phyloP scores from a whole-genome alignment of 1,140 invertebrate species.

The Aphelinus atriplicis region DNA sequence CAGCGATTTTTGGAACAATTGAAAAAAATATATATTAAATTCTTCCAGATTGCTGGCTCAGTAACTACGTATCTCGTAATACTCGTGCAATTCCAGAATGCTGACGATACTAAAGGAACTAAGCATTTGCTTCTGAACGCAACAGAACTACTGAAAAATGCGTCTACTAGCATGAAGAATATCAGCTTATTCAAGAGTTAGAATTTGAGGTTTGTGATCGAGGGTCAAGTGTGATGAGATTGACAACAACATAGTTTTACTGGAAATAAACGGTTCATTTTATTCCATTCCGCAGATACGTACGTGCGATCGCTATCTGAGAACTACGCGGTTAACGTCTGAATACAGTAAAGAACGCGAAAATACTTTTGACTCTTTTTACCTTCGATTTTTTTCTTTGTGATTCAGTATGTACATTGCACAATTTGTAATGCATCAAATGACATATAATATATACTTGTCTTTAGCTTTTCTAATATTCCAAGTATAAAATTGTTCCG shows the following conservation, averaged over 20 bases:
- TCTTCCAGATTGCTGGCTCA: conserved; percentile 71
- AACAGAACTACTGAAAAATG: conserved; percentile 47
- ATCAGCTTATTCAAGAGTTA: neutral
- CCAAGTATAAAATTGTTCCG: conserved; percentile 36
- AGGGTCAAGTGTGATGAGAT: too few species aligned
- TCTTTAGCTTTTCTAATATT: conserved; percentile 26
- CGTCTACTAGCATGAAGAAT: conserved; percentile 33
- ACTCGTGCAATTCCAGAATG: conserved; percentile 74
- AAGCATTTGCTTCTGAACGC: conserved; percentile 51
- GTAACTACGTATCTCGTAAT: conserved; percentile 79
- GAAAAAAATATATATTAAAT: neutral
- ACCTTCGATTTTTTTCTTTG: conserved; percentile 31
- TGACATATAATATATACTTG: conserved; percentile 25
- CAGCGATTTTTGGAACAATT: neutral
- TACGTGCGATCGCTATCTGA: conserved; percentile 38
- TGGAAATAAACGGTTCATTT: conserved; percentile 44
- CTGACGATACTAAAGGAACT: conserved; percentile 51
- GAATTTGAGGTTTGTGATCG: too few species aligned
- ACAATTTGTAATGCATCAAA: conserved; percentile 19
- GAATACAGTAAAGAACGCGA: conserved; percentile 44
- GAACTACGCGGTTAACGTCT: conserved; percentile 38
- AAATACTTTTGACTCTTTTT: conserved; percentile 43
- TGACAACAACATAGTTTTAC: conserved; percentile 10
- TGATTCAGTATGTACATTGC: conserved; percentile 36
- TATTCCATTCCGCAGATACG: conserved; percentile 40